Evolutionary conservation across 1,140 invertebrate genomes (phyloP).

Genomic region (Pararge aegeria): DNA sequence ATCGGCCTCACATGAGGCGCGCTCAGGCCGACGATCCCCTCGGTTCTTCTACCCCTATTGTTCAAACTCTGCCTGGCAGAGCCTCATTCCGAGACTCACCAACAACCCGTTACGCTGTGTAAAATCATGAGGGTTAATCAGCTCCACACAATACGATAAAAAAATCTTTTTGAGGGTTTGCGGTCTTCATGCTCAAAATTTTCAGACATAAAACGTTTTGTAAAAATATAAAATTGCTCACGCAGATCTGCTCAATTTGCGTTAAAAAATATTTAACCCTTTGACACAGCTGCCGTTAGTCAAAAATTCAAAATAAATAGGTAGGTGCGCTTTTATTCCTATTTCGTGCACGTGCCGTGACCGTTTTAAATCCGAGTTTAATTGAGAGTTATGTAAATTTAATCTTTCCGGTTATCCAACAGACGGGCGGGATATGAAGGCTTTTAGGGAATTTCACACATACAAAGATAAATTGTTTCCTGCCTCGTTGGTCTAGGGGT

Average conservation of each 20-base stretch:
- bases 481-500: too few species aligned
- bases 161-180: too few species aligned
- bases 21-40: too few species aligned
- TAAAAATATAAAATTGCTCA: not conserved
- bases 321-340: constrained; percentile 13
- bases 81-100: too few species aligned
- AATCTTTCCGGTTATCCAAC: constrained; percentile 34
- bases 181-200: too few species aligned
- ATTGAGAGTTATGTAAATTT: constrained; percentile 68
- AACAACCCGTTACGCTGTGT: too few species aligned
- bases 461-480: constrained; percentile 10
- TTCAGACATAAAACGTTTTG: not conserved
- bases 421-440: constrained; percentile 24
- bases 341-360: constrained; percentile 43
- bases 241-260: not conserved
- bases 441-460: constrained; percentile 28
- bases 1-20: too few species aligned
- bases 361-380: constrained; percentile 59
- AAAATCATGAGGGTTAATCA: too few species aligned
- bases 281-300: constrained; percentile 1
- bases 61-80: too few species aligned
- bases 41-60: too few species aligned
- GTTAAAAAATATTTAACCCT: not conserved
- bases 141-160: too few species aligned
- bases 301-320: not conserved